Evolutionary conservation across 2,888 invertebrate species (phyloP).

Genomic region (Cabera pusaria): DNA sequence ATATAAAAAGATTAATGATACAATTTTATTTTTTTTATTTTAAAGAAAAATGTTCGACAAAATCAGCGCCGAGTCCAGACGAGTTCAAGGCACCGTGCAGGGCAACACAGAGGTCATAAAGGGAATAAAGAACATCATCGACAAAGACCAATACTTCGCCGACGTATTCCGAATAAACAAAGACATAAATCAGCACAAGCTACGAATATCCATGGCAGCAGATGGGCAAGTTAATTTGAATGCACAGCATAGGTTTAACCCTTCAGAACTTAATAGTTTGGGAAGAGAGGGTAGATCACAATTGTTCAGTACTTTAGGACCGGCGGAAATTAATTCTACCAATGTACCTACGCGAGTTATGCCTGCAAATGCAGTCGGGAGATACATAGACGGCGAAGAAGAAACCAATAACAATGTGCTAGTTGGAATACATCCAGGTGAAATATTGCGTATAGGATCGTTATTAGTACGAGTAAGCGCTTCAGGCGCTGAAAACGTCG

Average conservation of each 20-base stretch:
- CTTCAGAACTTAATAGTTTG: conserved; percentile 58
- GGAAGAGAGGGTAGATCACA: conserved; percentile 57
- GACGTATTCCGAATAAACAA: conserved; percentile 80
- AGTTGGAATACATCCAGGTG: conserved; percentile 67
- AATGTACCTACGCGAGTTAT: conserved; percentile 60
- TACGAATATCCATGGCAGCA: conserved; percentile 73
- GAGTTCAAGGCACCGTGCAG: conserved; percentile 67
- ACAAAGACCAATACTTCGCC: conserved; percentile 83
- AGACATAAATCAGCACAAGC: conserved; percentile 74
- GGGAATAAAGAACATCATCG: conserved; percentile 73
- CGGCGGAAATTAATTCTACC: conserved; percentile 43
- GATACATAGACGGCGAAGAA: conserved; percentile 50
- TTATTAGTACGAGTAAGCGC: conserved; percentile 61
- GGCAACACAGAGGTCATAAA: conserved; percentile 82
- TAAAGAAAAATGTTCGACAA: conserved; percentile 84
- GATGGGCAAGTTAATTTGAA: conserved; percentile 74
- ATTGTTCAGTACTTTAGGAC: conserved; percentile 59
- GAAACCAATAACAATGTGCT: conserved; percentile 38
- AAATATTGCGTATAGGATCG: conserved; percentile 63
- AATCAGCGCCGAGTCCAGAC: conserved; percentile 79
- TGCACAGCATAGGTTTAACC: conserved; percentile 66
- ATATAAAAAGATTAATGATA: too few relatives aligned
- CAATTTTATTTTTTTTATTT: conserved; percentile 6
- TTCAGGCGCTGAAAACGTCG: conserved; percentile 63
- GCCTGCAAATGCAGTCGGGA: conserved; percentile 43